These are phyloP conservation scores for Typhlichthys subterraneus DNA, from an alignment of 2,797 vertebrate species.

Conservation along the genomic window DNA sequence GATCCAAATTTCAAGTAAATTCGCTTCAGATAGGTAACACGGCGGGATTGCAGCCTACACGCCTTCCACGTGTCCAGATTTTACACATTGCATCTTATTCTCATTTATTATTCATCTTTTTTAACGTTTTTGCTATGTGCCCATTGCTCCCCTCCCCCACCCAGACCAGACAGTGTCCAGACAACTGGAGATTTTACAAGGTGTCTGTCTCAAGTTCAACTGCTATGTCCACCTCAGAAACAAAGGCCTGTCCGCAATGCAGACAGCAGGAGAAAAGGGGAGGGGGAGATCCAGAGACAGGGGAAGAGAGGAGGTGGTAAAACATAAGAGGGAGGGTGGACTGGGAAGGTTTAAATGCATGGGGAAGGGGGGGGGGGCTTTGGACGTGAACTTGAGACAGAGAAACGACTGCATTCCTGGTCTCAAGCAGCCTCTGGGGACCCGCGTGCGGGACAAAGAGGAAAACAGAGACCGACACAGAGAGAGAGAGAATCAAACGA, in stretches of 20 bases:
- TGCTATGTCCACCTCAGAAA: slow-evolving; percentile 75
- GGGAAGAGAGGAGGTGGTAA: slow-evolving; percentile 11
- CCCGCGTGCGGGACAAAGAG: neutral
- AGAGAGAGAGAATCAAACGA: neutral
- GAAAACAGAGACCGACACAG: slow-evolving; percentile 1
- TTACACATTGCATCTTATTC: too few species aligned
- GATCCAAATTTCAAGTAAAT: too few species aligned
- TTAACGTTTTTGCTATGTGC: neutral
- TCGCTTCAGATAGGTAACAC: too few species aligned
- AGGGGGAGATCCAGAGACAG: slow-evolving; percentile 24
- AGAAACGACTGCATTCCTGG: slow-evolving; percentile 63
- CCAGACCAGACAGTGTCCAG: slow-evolving; percentile 78
- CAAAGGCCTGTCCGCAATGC: slow-evolving; percentile 74
- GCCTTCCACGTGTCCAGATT: too few species aligned
- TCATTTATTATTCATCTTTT: neutral
- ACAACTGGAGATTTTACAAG: slow-evolving; percentile 81
- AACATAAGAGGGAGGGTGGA: slow-evolving; percentile 38
- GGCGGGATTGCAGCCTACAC: too few species aligned
- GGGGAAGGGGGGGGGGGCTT: slow-evolving; percentile 35
- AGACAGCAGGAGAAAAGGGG: slow-evolving; percentile 55
- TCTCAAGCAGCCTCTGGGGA: slow-evolving; percentile 51
- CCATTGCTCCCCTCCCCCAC: slow-evolving; percentile 15
- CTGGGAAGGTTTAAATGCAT: slow-evolving; percentile 10
- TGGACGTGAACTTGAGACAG: slow-evolving; percentile 81
- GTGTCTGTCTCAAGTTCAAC: slow-evolving; percentile 85